Evolutionary conservation across 2,797 vertebrate genomes (phyloP).

Genomic region (Cottoperca gobio): DNA sequence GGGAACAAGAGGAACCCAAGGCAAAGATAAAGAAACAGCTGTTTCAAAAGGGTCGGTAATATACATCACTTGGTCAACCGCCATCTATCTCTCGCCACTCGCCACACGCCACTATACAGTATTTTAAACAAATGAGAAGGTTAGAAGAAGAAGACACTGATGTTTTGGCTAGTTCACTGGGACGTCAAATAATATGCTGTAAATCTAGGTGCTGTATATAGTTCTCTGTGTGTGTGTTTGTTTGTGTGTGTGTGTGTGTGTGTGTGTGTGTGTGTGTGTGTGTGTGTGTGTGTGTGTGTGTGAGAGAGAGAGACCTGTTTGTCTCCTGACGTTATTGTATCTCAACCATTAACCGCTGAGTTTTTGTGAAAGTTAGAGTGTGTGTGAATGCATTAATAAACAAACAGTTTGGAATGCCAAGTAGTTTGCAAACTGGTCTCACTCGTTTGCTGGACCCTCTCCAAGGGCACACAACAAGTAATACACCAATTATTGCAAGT

Average conservation of each 20-base stretch:
- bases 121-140: conserved; percentile 25
- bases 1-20: conserved; percentile 40
- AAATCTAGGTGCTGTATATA: conserved; percentile 17
- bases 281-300: not conserved
- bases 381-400: conserved; percentile 4
- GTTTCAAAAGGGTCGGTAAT: conserved; percentile 18
- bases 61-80: conserved; percentile 10
- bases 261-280: not conserved
- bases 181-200: not conserved
- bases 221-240: not conserved
- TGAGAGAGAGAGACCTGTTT: not conserved
- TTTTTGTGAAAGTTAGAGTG: not conserved
- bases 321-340: not conserved
- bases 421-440: conserved; percentile 37
- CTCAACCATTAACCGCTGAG: not conserved
- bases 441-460: conserved; percentile 22
- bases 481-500: conserved; percentile 50
- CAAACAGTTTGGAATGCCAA: conserved; percentile 16
- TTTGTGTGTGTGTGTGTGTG: not conserved
- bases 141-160: not conserved
- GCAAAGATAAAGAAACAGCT: conserved; percentile 53
- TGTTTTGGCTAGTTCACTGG: not conserved
- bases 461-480: conserved; percentile 40
- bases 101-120: not conserved
- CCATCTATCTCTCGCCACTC: conserved; percentile 20